Base-by-base conservation (phyloP, 1,140 invertebrate genomes). In the Heliconius congener region DNA sequence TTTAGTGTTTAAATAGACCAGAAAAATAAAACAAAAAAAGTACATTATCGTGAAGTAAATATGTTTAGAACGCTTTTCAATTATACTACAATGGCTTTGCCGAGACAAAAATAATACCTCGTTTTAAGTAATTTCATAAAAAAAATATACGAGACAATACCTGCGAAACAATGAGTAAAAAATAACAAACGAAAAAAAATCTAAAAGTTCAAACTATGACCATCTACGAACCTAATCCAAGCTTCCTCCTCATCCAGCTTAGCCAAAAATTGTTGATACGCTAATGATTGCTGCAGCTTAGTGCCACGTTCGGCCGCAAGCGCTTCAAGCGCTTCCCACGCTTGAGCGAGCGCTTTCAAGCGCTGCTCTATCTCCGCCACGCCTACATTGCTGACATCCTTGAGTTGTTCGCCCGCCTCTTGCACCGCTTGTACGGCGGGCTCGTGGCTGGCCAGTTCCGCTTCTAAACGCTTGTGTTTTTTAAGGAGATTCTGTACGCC, bases 161-260 rank as follows among this genome's bases (percentile, higher is more conserved):
- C 42, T 42, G 13, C 13, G 42, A 13, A 3, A 11, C 42, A 55
- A 55, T 8, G 27, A 60, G 19, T 23, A 23, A 27, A 60, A 60
- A 27, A 9, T 11, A 60, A 60, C 19, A 57, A 23, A 60, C 8
- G 8, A 23, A 3, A 60, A 19, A 52, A n/a, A 8, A 55, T 55
- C 34, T 55, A 55, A 8, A 55, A 8, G 16, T 55, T 55, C 1
- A 55, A 55, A 55, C n/a, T 6, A 55, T 55, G 18, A n/a, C 5
- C 42, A 46, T 66, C 18, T 23, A 72, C 79, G 82, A 75, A 95
- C 88, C 96, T 96, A 72, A 99, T 99, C 99, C 99, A 99, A 1
- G 99, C 99, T 93, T 99, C 99, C 93, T 99, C 99, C 91, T 99
- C 99, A 90, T 99, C 99, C 50, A 99, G 97, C 92, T 99, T 99